These are phyloP conservation scores for Chinchilla lanigera DNA, from an alignment of 2,113 vertebrate genomes.

Conservation along the genomic window DNA sequence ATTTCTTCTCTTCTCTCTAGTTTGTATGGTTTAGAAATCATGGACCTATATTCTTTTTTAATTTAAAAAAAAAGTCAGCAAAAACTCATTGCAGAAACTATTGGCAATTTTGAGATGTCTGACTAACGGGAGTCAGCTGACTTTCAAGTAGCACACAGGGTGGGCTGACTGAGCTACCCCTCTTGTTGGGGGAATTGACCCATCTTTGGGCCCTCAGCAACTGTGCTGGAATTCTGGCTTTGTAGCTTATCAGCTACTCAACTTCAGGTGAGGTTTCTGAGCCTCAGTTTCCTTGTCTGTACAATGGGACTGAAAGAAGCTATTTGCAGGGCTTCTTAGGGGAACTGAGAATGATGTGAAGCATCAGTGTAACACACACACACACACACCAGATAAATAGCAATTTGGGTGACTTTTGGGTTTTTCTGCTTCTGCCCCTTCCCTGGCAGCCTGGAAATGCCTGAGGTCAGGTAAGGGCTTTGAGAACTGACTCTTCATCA, in stretches of 20 bases:
- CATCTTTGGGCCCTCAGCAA: background rate
- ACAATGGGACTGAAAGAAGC: background rate
- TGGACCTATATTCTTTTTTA: background rate
- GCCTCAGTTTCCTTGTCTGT: background rate
- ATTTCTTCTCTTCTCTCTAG: background rate
- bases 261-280: background rate
- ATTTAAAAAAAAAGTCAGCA: background rate
- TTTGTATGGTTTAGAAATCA: constrained; percentile 35
- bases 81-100: background rate
- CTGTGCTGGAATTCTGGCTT: background rate
- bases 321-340: background rate
- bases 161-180: background rate
- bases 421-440: background rate
- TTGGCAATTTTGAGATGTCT: background rate
- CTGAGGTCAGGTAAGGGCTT: background rate
- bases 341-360: background rate
- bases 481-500: background rate
- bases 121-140: too few species aligned
- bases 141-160: background rate
- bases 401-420: rapidly evolving
- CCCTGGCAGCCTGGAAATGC: background rate
- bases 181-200: background rate
- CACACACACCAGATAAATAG: rapidly evolving
- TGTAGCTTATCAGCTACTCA: background rate
- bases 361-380: background rate